Base-by-base conservation (phyloP, 37 sponge, comb jelly and placozoan genomes). In the Theonella swinhoei region DNA sequence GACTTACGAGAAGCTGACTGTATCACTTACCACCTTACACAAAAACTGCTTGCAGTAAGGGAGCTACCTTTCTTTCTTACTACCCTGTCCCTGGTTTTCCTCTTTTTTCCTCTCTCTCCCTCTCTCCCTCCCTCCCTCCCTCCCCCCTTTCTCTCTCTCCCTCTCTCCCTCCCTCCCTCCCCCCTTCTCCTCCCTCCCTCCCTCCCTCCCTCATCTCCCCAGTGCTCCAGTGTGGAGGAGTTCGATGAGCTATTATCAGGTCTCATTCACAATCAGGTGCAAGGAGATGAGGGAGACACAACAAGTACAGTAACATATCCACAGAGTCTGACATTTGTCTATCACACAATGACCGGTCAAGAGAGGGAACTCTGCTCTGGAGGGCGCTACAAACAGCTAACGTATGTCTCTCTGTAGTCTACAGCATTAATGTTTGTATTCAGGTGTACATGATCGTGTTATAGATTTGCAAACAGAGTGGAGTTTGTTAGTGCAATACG, bases 1-100 rank as follows among this genome's bases (percentile, higher is more conserved):
- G 99, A 95, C 67, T 76, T 98, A 28, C 74, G 85, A 58, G 95
- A 93, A 59, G 83, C 93, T 2, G 99, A 98, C 79, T 91, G 82
- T 61, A 31, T 98, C 64, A 95, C 94, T 4, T 94, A 92, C 77
- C 91, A 88, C 41, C 85, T 90, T 36, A 89, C 97, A 30, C 59
- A 80, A 54, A 80, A 88, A 29, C 70, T 97, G 9, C 63, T 87
- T 0, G 76, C 86, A 63, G 91, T 94, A 11, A 76, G 83, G 0
- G 8, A 30, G n/a, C n/a, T n/a, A n/a, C n/a, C n/a, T n/a, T n/a
- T n/a, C n/a, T n/a, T n/a, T n/a, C n/a, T n/a, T 14, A 14, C 14
- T 20, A 59, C 61, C 20, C 19, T 59, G 19, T 59, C 19, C 20
- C 20, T 20, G 20, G n/a, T n/a, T n/a, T n/a, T 7, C 26, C 64